Evolutionary conservation across 2,797 vertebrate species (phyloP).

Genomic region (Eurystomus glaucurus): DNA sequence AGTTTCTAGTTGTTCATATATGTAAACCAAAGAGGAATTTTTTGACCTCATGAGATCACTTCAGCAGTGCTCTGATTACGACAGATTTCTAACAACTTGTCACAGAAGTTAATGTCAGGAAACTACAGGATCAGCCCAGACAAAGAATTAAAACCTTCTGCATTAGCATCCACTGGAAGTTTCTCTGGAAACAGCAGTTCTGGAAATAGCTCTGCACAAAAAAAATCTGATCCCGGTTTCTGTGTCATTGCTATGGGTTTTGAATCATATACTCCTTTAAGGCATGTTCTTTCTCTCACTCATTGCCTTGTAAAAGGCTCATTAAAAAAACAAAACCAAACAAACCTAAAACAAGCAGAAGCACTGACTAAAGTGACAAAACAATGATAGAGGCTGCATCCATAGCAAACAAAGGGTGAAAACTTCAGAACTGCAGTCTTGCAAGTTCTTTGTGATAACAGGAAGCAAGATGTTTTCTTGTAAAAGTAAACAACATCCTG

Average conservation of each 20-base stretch:
- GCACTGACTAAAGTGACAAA: neutral
- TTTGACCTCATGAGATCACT: neutral
- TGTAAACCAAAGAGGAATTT: neutral
- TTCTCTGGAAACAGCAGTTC: constrained; percentile 23
- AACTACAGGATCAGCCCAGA: neutral
- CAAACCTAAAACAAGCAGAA: neutral
- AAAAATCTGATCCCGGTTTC: neutral
- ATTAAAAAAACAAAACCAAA: neutral
- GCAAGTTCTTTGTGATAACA: constrained; percentile 9
- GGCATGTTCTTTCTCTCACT: constrained; percentile 8
- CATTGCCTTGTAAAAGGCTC: neutral
- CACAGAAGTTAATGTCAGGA: neutral
- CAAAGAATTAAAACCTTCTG: neutral
- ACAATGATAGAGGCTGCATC: neutral
- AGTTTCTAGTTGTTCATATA: neutral
- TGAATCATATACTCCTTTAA: constrained; percentile 25
- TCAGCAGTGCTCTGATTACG: accelerated
- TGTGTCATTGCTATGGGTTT: constrained; percentile 8
- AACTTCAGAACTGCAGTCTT: constrained; percentile 1
- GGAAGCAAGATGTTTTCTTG: constrained; percentile 44
- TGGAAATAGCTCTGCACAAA: neutral
- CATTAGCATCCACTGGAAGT: constrained; percentile 27
- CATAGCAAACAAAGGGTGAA: constrained; percentile 11
- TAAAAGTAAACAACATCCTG: constrained; percentile 3
- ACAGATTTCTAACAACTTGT: neutral